Evolutionary conservation across 2,888 invertebrate species (phyloP), one percentile per base, ranked within the genome.

Genomic region (Synanthedon vespiformis): DNA sequence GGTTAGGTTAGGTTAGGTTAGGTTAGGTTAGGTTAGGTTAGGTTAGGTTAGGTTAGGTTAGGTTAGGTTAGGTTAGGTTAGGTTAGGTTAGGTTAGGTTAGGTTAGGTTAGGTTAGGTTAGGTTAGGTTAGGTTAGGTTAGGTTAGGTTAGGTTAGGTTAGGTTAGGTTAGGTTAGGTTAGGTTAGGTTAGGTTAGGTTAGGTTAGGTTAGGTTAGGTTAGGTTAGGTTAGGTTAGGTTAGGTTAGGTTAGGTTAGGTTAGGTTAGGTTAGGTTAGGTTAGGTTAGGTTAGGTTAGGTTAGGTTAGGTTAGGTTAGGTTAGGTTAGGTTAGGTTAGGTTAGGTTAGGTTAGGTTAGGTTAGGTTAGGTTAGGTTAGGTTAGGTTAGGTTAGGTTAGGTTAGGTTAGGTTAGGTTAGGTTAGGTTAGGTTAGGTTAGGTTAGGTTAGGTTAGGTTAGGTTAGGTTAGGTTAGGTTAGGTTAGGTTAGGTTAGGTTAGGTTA

Each of bases 221-320:
- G 40, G 40, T 40, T 40, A 40, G 40, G 40, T 40, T 40, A 40
- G 40, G 40, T 40, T 40, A 40, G 40, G 40, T 40, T 40, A 40
- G 40, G 40, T 40, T 40, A 40, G 40, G 40, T 40, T 40, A 40
- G 40, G 40, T 40, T 40, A 40, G 40, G 40, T 40, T 40, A 49
- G 49, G 49, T 49, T 49, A 49, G 49, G 49, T 49, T 49, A 18
- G 49, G 49, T 49, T 49, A 49, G 49, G 49, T 49, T 49, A 49
- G 49, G 49, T 49, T 49, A 49, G 49, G 49, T 49, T 49, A 49
- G 49, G 49, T 49, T 49, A 49, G 49, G 49, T 49, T 49, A 49
- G 49, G 49, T 49, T 49, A 49, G 49, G 49, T 49, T 49, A 49
- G 49, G 49, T 49, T 49, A 49, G 49, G 49, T 49, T 49, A 49